Base-by-base conservation (phyloP, 2,113 vertebrate genomes). In the Gymnorhina tibicen region DNA sequence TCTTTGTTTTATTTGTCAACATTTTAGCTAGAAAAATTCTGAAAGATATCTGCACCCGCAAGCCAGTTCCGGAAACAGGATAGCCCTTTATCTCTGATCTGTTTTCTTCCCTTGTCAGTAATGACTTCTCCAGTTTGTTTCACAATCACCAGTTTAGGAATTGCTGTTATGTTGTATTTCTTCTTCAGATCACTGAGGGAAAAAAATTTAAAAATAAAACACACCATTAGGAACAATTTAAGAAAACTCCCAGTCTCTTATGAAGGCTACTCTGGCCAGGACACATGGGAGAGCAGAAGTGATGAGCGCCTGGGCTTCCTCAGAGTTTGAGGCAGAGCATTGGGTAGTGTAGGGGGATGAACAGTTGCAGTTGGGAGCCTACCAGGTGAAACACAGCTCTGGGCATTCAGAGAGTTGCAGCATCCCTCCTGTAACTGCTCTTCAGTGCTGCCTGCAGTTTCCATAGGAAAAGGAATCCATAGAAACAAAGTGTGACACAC, bases 71-170 rank as follows among this genome's bases (percentile, higher is more conserved):
- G 95, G 98, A 99, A 99, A 97, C 99, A 99, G 85, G 98, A 97
- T 32, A 98, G 97, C 27, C 99, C 99, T 63, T 93, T 97, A 68
- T 99, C 99, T 59, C 98, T 96, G 96, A 99, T 99, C 97, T 99
- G 99, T 88, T 99, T 99, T 84, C 99, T 97, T 94, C 99, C 99
- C 96, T 99, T 99, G 97, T 98, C 98, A 4, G 99, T 99, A 98
- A 99, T 99, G 89, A 99, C 98, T 32, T 99, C 98, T 37, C 99
- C 99, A 22, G 97, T 99, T 89, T 99, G 99, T 94, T 99, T 99
- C 98, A 99, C 98, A n/a, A 99, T 98, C 97, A 99, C 98, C 77
- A 99, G 98, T 92, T 98, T 99, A 94, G 99, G 99, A 76, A 98
- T 98, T 28, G 98, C 98, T 4, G 99, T 99, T 97, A 99, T 98